Evolutionary conservation across 2,888 invertebrate species (phyloP).

Genomic region (Erebia palarica): DNA sequence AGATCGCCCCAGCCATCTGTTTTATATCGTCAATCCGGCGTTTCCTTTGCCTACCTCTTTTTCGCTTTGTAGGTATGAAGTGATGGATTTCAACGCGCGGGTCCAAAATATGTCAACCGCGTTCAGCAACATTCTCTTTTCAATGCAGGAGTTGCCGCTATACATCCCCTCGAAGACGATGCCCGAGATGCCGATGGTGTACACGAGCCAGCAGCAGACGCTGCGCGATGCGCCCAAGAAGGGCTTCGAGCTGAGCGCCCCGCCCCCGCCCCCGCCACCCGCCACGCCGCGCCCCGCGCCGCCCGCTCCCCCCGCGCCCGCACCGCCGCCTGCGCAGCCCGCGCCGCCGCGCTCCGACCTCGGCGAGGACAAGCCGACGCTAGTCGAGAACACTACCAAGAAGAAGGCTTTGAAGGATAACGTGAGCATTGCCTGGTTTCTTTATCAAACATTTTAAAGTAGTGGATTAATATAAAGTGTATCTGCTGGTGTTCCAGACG

Average conservation of each 20-base stretch:
- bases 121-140: not conserved
- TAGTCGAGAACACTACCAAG: slow-evolving; percentile 42
- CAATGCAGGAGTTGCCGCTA: slow-evolving; percentile 57
- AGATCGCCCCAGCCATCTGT: too few species aligned
- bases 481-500: not conserved
- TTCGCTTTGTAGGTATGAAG: too few species aligned
- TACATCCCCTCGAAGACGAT: slow-evolving; percentile 64
- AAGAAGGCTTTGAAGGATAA: slow-evolving; percentile 44
- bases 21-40: too few species aligned
- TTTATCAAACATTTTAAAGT: not conserved
- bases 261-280: slow-evolving; percentile 32
- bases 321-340: slow-evolving; percentile 39
- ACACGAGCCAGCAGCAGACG: slow-evolving; percentile 60
- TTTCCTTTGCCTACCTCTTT: too few species aligned
- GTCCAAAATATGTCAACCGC: too few species aligned
- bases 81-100: not conserved
- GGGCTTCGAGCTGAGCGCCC: slow-evolving; percentile 54
- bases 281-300: slow-evolving; percentile 37
- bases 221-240: slow-evolving; percentile 71
- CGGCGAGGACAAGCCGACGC: slow-evolving; percentile 13
- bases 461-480: too few species aligned
- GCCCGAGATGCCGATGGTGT: slow-evolving; percentile 65
- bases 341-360: slow-evolving; percentile 37
- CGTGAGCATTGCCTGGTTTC: slow-evolving; percentile 27
- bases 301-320: slow-evolving; percentile 39